phyloP scores from a whole-genome alignment of 2,113 vertebrate genomes.

The Chaetorhynchus papuensis region DNA sequence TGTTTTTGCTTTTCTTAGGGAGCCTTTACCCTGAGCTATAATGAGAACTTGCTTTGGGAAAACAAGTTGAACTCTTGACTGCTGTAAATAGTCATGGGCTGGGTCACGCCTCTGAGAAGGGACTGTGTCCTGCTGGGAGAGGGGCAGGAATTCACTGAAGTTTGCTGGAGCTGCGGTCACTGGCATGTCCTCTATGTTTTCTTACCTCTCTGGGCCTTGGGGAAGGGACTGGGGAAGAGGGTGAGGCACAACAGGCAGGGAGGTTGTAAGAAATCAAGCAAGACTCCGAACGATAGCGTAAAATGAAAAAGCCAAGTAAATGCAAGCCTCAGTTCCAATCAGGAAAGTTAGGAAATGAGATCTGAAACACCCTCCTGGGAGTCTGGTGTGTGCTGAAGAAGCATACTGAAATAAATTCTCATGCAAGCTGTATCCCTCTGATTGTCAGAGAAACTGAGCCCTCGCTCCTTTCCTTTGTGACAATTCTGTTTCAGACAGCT shows the following conservation, averaged over 20 bases:
- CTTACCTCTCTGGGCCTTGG: background rate
- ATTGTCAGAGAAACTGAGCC: slow-evolving; percentile 10
- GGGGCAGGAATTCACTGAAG: background rate
- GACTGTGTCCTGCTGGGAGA: background rate
- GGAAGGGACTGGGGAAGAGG: background rate
- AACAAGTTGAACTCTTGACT: background rate
- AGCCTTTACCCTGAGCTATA: slow-evolving; percentile 7
- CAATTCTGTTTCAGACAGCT: background rate
- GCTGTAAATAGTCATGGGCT: background rate
- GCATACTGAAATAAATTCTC: slow-evolving; percentile 30
- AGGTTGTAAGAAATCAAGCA: background rate
- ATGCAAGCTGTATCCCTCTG: slow-evolving; percentile 5
- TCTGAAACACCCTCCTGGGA: slow-evolving; percentile 15
- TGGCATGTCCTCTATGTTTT: background rate
- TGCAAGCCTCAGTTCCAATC: background rate
- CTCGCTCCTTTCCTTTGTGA: background rate
- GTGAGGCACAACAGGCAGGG: background rate
- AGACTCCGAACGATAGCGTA: rapidly evolving
- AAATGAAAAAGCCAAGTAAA: background rate
- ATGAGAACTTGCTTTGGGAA: background rate
- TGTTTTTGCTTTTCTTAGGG: background rate
- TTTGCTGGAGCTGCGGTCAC: background rate
- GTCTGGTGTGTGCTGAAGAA: background rate
- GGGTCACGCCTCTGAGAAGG: background rate
- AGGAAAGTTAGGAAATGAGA: slow-evolving; percentile 38